Percentiles rank a stretch among this genome's conserved stretches.
These are phyloP conservation scores for Menura novaehollandiae DNA, from an alignment of 2,113 vertebrate genomes.

Conservation along the genomic window DNA sequence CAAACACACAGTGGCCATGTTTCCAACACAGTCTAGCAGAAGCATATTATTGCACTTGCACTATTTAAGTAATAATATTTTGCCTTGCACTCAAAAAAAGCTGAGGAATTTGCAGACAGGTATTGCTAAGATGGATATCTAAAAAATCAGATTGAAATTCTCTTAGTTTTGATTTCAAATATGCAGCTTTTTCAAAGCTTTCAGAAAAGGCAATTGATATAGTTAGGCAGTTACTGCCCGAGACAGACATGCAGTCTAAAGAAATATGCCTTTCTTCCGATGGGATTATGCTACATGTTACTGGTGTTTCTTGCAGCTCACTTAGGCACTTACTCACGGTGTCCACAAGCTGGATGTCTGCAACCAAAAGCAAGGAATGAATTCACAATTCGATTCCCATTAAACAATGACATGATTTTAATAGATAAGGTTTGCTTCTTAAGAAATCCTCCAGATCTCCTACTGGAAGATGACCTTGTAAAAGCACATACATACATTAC, in stretches of 20 bases:
- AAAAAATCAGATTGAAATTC: not conserved
- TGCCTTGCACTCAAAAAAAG: not conserved
- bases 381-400: not conserved
- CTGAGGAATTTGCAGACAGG: not conserved
- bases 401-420: not conserved
- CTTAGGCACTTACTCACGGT: not conserved
- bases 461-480: conserved; percentile 48
- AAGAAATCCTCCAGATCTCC: not conserved
- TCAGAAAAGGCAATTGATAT: not conserved
- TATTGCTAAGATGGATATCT: not conserved
- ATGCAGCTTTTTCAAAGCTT: not conserved
- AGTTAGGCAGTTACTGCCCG: not conserved
- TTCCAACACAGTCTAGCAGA: not conserved
- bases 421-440: not conserved
- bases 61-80: not conserved
- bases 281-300: not conserved
- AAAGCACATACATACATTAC: not conserved
- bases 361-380: not conserved
- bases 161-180: not conserved
- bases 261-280: not conserved
- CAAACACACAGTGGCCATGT: not conserved
- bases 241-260: not conserved
- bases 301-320: not conserved
- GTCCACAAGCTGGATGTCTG: not conserved
- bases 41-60: not conserved